Base-by-base conservation (phyloP, 2,888 invertebrate species). In the Griposia aprilina region DNA sequence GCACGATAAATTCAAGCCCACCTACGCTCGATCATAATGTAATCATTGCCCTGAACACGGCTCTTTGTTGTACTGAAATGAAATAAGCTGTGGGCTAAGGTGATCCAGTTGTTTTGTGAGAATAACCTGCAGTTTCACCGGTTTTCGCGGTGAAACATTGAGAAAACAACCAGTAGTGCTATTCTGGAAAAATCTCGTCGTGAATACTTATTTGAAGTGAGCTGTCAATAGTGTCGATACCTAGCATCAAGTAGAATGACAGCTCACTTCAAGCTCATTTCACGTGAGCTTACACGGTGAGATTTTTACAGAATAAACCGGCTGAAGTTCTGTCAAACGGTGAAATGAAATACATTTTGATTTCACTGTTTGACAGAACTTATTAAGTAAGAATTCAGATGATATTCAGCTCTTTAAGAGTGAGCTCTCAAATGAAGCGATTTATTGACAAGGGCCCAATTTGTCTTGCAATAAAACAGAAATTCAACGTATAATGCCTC, bases 1-100 rank as follows among this genome's bases (percentile, higher is more conserved):
- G 78, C 81, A 88, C 88, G 92, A 91, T 92, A 92, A 89, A 85
- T 91, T 90, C 85, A 87, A 87, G 92, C 93, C 93, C 93, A 92
- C 94, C 94, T 92, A 94, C 94, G 89, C 86, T 72, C 76, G 78
- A 89, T 90, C 83, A 85, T 89, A 90, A 88, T 87, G 60, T 82
- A 84, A 76, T 76, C 86, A 82, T 86, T 82, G 48, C 71, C 57
- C 59, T 72, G 67, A 78, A 78, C 71, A 68, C 65, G 52, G 68
- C 74, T 57, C n/a, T 36, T 59, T 72, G 67, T 74, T 65, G 60
- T 79, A 81, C 73, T 71, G 65, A 68, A 78, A 71, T 60, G n/a
- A 80, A 71, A 80, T 68, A 62, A 80, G 69, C 30, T 52, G 17
- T 60, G 20, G 30, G 17, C 62, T 36, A 60, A 67, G 30, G 50